phyloP scores from a whole-genome alignment of 2,888 invertebrate genomes.

The Phyllotreta cruciferae region DNA sequence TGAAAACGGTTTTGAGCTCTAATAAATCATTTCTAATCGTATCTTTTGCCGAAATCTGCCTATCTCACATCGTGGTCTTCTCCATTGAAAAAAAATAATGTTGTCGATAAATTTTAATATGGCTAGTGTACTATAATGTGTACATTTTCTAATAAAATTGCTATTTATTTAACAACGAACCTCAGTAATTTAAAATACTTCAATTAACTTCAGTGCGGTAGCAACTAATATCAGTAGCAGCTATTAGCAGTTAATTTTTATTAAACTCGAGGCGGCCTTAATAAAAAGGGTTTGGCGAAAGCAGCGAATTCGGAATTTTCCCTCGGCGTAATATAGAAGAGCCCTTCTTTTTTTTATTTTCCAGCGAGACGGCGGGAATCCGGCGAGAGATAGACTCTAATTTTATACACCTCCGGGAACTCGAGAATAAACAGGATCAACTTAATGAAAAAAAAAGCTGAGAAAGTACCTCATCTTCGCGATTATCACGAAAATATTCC shows the following conservation, averaged over 20 bases:
- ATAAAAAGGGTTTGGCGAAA: slow-evolving; percentile 19
- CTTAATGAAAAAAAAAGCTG: slow-evolving; percentile 24
- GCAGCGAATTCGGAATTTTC: slow-evolving; percentile 14
- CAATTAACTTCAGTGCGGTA: too few species aligned
- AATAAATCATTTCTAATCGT: too few species aligned
- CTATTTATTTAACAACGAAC: too few species aligned
- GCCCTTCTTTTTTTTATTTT: slow-evolving; percentile 18
- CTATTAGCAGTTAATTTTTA: slow-evolving; percentile 20
- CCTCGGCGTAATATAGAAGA: slow-evolving; percentile 10
- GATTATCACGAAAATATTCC: slow-evolving; percentile 22
- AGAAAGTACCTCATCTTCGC: slow-evolving; percentile 3
- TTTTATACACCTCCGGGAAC: slow-evolving; percentile 17
- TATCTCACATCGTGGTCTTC: too few species aligned
- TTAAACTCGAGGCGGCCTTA: slow-evolving; percentile 12
- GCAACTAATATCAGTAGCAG: slow-evolving; percentile 7
- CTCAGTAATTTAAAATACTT: not conserved
- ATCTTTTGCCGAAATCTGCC: too few species aligned
- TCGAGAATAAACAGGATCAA: slow-evolving; percentile 20
- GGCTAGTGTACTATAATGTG: too few species aligned
- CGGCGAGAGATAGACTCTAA: slow-evolving; percentile 11
- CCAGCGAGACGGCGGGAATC: not conserved
- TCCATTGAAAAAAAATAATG: too few species aligned
- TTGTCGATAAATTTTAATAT: too few species aligned
- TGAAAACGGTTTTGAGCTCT: too few species aligned
- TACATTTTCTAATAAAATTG: too few species aligned